Evolutionary conservation across 2,797 vertebrate species (phyloP), one percentile per base, ranked within the genome.

Genomic region (Myotis pilosus): DNA sequence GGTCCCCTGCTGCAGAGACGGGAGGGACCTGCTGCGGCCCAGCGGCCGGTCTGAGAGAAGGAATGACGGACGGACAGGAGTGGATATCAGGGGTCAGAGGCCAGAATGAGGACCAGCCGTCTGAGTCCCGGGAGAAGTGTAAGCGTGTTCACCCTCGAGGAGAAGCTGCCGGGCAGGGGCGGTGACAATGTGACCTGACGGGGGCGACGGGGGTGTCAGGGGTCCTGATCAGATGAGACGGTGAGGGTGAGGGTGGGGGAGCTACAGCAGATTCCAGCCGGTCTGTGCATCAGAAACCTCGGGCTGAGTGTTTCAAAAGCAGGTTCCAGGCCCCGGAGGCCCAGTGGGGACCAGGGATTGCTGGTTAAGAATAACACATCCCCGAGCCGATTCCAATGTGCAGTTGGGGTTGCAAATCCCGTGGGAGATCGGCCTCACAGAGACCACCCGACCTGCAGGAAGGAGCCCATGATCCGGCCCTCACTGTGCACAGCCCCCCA

Each of bases 401-500:
- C 25, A 20, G 2, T n/a, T 25, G 13, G 20, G 16, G 16, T n/a
- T 41, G 44, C 5, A 30, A 74, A 12, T 5, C n/a, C 38, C 23
- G 4, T 9, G 71, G 25, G 1, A 66, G 36, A 30, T 13, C 17
- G 33, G 44, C 71, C 36, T 53, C 6, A 0, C 68, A 76, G 51
- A 81, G 28, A 10, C 33, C 23, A 25, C 41, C 13, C 3, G 6
- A 13, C 38, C n/a, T 47, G 10, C 5, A 25, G 66, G 44, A 53
- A 66, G 66, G 4, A 28, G 28, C 2, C 16, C 38, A 22, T 0
- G 3, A 36, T 38, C 9, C 9, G 30, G 17, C 25, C 44, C 53
- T 51, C 12, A 0, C 30, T n/a, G 8, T 2, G 2, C 19, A 10
- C 28, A 23, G 0, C 3, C 8, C 64, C 8, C 25, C 51, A 20